Conservation (phyloP, 2,113 vertebrate genomes). For the Saimiri boliviensis region DNA sequence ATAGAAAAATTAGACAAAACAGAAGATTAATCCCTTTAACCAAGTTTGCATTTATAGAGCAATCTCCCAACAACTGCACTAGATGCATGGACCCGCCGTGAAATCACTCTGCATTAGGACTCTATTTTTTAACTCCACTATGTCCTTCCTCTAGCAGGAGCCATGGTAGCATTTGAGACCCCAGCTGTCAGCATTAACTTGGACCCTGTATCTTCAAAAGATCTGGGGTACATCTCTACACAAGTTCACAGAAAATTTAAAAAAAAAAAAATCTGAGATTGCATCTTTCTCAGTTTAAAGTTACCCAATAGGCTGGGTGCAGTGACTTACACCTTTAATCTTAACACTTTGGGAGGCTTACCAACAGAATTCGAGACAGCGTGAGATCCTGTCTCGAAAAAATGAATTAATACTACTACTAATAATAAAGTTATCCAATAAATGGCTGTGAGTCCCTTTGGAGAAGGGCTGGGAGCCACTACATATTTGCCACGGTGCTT, state of each 20-base stretch:
- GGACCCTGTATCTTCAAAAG: neutral
- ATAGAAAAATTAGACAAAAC: neutral
- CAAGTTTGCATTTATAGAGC: neutral
- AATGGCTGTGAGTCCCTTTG: neutral
- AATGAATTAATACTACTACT: too few relatives aligned
- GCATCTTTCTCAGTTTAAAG: neutral
- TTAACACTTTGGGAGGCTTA: too few relatives aligned
- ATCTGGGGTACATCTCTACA: too few relatives aligned
- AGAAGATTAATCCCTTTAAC: neutral
- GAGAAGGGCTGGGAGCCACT: neutral
- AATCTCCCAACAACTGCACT: neutral
- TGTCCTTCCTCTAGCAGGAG: neutral
- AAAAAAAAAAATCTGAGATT: neutral
- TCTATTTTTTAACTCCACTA: neutral
- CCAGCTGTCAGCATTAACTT: neutral
- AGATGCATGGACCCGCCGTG: neutral
- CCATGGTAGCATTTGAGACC: neutral
- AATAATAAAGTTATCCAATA: neutral
- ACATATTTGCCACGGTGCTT: neutral
- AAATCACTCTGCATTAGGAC: neutral
- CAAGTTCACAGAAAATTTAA: neutral
- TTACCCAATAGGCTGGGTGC: neutral
- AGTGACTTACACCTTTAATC: too few relatives aligned
- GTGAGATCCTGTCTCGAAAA: neutral
- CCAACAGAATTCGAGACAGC: too few relatives aligned